Conservation (phyloP, 2,888 invertebrate species). For the Spilosoma lubricipeda region DNA sequence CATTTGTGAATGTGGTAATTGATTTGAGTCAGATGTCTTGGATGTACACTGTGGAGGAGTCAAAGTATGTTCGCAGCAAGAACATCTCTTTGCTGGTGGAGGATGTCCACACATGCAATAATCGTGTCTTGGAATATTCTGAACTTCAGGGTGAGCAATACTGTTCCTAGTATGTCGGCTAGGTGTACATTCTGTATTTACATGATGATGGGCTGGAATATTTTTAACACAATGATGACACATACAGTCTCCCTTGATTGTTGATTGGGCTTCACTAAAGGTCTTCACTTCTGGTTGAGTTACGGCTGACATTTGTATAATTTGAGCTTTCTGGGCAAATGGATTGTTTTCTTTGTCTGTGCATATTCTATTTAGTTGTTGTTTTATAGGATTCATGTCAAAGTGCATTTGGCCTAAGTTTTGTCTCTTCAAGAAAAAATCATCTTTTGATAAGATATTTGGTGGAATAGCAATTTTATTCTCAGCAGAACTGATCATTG, state of each 20-base stretch:
- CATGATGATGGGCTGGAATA: slow-evolving; percentile 22
- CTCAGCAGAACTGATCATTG: slow-evolving; percentile 50
- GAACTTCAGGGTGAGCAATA: slow-evolving; percentile 21
- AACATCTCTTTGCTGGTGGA: slow-evolving; percentile 41
- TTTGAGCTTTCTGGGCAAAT: slow-evolving; percentile 59
- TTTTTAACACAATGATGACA: slow-evolving; percentile 69
- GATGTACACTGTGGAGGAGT: slow-evolving; percentile 24
- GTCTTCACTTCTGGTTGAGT: slow-evolving; percentile 31
- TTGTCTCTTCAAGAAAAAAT: slow-evolving; percentile 74
- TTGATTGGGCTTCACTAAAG: slow-evolving; percentile 17
- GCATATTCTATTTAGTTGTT: slow-evolving; percentile 58
- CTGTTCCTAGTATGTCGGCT: slow-evolving; percentile 7
- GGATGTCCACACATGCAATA: slow-evolving; percentile 43
- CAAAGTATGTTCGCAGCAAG: slow-evolving; percentile 41
- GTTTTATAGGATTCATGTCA: slow-evolving; percentile 54
- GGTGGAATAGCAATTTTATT: slow-evolving; percentile 55
- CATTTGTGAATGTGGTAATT: slow-evolving; percentile 36
- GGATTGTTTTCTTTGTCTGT: slow-evolving; percentile 73
- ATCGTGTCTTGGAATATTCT: slow-evolving; percentile 23
- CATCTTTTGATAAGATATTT: slow-evolving; percentile 62
- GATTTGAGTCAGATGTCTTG: slow-evolving; percentile 44
- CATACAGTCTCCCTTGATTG: slow-evolving; percentile 54
- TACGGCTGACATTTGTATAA: slow-evolving; percentile 50
- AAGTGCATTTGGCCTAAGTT: slow-evolving; percentile 60
- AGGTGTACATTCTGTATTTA: slow-evolving; percentile 4